Percentiles rank a stretch among this genome's conserved stretches.
Conservation (phyloP, 2,888 invertebrate genomes). For the Pristionchus mayeri region DNA sequence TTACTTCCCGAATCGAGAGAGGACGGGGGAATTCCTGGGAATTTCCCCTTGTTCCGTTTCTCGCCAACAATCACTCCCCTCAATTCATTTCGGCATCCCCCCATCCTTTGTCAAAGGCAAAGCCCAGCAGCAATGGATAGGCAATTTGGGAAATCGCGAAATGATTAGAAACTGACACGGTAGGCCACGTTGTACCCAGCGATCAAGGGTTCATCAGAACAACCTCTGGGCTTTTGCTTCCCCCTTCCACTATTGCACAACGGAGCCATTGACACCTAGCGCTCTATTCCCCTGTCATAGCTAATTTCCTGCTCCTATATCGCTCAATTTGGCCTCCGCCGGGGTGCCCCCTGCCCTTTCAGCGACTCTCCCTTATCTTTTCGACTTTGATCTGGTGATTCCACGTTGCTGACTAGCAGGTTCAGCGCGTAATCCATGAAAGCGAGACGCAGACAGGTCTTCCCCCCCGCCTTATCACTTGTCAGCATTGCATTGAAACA, state of each 20-base stretch:
- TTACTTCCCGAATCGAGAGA: neutral
- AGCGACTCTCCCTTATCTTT: neutral
- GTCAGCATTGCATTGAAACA: conserved; percentile 1
- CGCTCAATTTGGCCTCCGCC: neutral
- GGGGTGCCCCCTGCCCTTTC: neutral
- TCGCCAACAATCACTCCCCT: too few species aligned
- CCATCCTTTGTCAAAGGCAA: too few species aligned
- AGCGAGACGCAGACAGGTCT: too few species aligned
- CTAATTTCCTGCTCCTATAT: neutral
- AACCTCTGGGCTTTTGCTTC: neutral
- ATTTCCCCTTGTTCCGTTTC: too few species aligned
- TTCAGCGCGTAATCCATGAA: too few species aligned
- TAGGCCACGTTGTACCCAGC: neutral
- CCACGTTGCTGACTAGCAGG: neutral
- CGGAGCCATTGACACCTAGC: too few species aligned
- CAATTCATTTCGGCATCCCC: too few species aligned
- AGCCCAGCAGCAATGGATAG: too few species aligned
- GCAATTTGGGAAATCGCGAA: too few species aligned
- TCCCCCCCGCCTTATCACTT: neutral
- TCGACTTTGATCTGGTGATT: conserved; percentile 10
- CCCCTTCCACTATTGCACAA: neutral
- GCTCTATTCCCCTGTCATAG: neutral
- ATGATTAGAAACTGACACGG: too few species aligned
- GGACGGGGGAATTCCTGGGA: neutral
- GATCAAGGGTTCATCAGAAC: neutral